Evolutionary conservation across 2,888 invertebrate genomes (phyloP).

Genomic region (Dyspetes luteomarginatus): DNA sequence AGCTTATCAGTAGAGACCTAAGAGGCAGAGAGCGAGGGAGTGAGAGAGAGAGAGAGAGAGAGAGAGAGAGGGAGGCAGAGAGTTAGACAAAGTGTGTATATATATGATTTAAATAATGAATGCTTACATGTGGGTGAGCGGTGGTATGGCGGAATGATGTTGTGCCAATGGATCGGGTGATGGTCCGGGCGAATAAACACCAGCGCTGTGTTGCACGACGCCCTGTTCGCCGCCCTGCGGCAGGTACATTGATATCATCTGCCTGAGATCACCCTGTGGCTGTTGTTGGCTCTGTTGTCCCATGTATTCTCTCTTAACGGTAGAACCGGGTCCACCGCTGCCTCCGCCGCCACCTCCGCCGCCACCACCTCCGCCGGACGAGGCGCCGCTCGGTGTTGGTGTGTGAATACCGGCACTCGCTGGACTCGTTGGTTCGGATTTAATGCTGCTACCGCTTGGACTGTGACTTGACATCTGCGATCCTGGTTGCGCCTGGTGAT

Average conservation of each 20-base stretch:
- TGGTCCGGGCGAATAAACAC: conserved; percentile 86
- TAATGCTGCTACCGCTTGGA: conserved; percentile 94
- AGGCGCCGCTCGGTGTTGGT: conserved; percentile 84
- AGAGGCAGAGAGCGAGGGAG: conserved; percentile 20
- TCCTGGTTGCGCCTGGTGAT: conserved; percentile 87
- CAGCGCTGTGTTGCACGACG: conserved; percentile 86
- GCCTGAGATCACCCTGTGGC: conserved; percentile 86
- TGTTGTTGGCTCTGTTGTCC: conserved; percentile 85
- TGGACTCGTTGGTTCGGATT: conserved; percentile 94
- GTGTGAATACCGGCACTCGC: conserved; percentile 87
- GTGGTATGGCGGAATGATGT: conserved; percentile 82
- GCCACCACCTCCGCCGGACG: conserved; percentile 83
- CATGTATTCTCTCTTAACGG: conserved; percentile 78
- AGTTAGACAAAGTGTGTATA: background rate
- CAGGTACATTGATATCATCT: conserved; percentile 92
- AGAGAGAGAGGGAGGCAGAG: conserved; percentile 21
- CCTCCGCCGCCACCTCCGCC: conserved; percentile 89
- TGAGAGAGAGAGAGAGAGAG: conserved; percentile 4
- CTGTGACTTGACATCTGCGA: conserved; percentile 90
- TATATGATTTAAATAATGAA: conserved; percentile 30
- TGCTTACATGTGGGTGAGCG: conserved; percentile 88
- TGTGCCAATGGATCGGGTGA: conserved; percentile 86
- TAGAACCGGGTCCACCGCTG: conserved; percentile 62
- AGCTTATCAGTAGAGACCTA: background rate
- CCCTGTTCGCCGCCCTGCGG: conserved; percentile 88